phyloP scores from a whole-genome alignment of 1,140 invertebrate species.

The Pogonognathellus flavescens region DNA sequence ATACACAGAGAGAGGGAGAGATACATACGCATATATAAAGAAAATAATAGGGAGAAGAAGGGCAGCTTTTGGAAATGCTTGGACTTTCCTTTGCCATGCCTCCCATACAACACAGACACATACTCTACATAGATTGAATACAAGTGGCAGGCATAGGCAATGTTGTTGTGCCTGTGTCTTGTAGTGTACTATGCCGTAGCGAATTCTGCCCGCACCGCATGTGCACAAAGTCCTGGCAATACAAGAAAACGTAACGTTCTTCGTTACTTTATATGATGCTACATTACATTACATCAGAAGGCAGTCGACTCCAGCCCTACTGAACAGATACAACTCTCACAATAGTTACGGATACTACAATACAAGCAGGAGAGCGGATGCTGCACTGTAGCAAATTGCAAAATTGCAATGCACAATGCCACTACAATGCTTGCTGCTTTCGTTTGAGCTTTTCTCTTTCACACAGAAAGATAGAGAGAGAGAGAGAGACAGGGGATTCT shows the following conservation, averaged over 20 bases:
- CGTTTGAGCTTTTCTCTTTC: neutral
- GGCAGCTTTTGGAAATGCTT: neutral
- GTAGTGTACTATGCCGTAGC: neutral
- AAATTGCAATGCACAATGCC: constrained; percentile 27
- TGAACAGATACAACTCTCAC: neutral
- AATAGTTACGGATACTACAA: neutral
- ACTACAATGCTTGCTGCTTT: constrained; percentile 10
- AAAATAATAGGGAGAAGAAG: too few relatives aligned
- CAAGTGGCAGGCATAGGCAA: neutral
- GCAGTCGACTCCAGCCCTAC: neutral
- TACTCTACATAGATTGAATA: neutral
- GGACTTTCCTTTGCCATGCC: neutral
- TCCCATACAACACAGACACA: neutral
- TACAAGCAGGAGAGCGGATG: constrained; percentile 10
- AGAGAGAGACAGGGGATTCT: constrained; percentile 19
- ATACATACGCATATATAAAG: too few relatives aligned
- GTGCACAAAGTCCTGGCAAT: constrained; percentile 44
- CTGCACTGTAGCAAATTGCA: constrained; percentile 39
- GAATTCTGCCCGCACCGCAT: neutral
- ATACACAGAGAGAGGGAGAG: too few relatives aligned
- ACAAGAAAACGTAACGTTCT: constrained; percentile 14
- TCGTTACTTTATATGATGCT: constrained; percentile 18
- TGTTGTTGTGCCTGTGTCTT: neutral
- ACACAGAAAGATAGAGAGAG: neutral
- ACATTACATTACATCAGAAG: constrained; percentile 13